Evolutionary conservation across 2,888 invertebrate genomes (phyloP).

Genomic region (Hedya salicella): DNA sequence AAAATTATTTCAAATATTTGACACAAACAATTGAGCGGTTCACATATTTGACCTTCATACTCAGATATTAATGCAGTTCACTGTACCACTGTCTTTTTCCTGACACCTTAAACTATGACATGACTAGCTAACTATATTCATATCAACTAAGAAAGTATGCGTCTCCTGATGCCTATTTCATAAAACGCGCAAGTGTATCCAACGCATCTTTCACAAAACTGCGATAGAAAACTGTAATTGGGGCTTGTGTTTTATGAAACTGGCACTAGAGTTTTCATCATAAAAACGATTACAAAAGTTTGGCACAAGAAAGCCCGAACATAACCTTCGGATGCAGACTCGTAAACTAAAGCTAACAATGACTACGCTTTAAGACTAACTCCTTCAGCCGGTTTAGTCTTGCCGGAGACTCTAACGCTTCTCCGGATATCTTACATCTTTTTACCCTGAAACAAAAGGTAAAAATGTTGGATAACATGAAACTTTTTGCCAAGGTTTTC

Average conservation of each 20-base stretch:
- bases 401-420: conserved; percentile 56
- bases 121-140: conserved; percentile 5
- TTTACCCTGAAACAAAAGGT: conserved; percentile 67
- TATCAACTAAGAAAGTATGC: conserved; percentile 15
- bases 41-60: no score
- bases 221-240: conserved; percentile 9
- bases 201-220: conserved; percentile 1
- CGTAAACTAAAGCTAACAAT: conserved; percentile 71
- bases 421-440: conserved; percentile 50
- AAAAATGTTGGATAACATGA: no score
- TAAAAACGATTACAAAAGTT: conserved; percentile 50
- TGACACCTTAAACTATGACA: not conserved
- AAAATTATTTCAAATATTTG: not conserved
- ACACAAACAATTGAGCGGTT: no score
- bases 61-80: not conserved
- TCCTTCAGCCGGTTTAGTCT: conserved; percentile 55
- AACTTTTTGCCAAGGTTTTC: no score
- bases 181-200: not conserved
- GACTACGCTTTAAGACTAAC: conserved; percentile 71
- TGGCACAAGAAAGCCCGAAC: conserved; percentile 66
- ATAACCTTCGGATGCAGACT: conserved; percentile 50
- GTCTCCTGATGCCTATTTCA: conserved; percentile 4
- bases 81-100: not conserved
- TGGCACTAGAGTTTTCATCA: conserved; percentile 5
- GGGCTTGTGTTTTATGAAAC: conserved; percentile 7